A percentile compares a stretch with the other conserved stretches of the same genome.
Evolutionary conservation across 2,797 vertebrate species (phyloP).

Genomic region (Rhinogobio ventralis): DNA sequence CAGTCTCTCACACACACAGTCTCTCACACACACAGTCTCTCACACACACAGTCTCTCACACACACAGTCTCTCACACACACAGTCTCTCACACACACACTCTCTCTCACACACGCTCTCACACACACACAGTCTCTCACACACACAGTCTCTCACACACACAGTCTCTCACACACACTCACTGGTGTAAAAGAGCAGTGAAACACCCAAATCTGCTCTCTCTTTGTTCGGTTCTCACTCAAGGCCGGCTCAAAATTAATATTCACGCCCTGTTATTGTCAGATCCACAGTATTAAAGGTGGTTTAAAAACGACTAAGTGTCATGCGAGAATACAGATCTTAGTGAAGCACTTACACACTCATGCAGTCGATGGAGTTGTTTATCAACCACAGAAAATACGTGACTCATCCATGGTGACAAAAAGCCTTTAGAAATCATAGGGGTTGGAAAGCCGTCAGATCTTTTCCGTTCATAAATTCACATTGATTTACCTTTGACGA

Average conservation of each 20-base stretch:
- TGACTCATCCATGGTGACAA: constrained; percentile 31
- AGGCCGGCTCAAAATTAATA: neutral
- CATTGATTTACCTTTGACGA: neutral
- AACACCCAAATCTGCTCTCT: neutral
- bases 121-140: no score
- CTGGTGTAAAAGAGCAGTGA: no score
- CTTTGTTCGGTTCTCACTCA: neutral
- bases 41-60: no score
- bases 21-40: no score
- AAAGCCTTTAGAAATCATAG: constrained; percentile 1
- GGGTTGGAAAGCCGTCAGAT: neutral
- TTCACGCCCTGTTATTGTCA: neutral
- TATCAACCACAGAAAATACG: neutral
- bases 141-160: no score
- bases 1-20: no score
- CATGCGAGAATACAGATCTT: neutral
- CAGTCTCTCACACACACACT: no score
- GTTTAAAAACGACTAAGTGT: constrained; percentile 1
- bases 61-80: no score
- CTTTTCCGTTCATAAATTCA: constrained; percentile 13
- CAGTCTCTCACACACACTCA: no score
- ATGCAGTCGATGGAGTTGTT: neutral
- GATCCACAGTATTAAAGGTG: neutral
- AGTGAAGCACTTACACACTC: constrained; percentile 6
- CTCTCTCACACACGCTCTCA: no score